phyloP scores from a whole-genome alignment of 2,888 invertebrate species.

The Philhelius pedissequus region DNA sequence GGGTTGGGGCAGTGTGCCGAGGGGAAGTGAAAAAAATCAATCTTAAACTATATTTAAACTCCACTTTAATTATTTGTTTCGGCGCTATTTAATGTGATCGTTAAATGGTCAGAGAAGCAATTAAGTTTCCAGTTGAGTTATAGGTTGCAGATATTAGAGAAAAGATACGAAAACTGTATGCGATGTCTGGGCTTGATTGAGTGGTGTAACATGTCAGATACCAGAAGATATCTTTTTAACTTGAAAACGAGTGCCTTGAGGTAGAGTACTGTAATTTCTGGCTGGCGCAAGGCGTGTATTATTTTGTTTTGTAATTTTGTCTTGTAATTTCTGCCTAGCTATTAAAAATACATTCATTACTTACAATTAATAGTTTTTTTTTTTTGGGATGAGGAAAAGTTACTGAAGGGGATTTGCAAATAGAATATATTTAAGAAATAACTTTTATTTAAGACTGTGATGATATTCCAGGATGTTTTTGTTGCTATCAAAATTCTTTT shows the following conservation, averaged over 20 bases:
- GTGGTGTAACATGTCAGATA: constrained; percentile 47
- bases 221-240: constrained; percentile 1
- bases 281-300: constrained; percentile 7
- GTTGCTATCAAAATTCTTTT: too few relatives aligned
- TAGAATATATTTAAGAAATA: too few relatives aligned
- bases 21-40: constrained; percentile 42
- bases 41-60: constrained; percentile 69
- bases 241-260: background rate
- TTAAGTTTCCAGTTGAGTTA: constrained; percentile 65
- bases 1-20: background rate
- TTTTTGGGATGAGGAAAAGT: background rate
- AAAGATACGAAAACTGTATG: constrained; percentile 1
- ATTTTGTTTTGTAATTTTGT: background rate
- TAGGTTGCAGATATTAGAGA: constrained; percentile 46
- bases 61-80: constrained; percentile 72
- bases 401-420: background rate
- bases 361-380: background rate
- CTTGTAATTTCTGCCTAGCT: background rate
- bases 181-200: constrained; percentile 28
- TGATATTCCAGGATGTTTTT: too few relatives aligned
- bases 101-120: constrained; percentile 71
- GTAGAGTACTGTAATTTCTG: background rate
- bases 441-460: too few relatives aligned
- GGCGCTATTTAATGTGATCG: constrained; percentile 73
- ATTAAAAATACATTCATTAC: background rate